Evolutionary conservation across 2,113 vertebrate species (phyloP), one percentile per base, ranked within the genome.

Genomic region (Equus quagga): DNA sequence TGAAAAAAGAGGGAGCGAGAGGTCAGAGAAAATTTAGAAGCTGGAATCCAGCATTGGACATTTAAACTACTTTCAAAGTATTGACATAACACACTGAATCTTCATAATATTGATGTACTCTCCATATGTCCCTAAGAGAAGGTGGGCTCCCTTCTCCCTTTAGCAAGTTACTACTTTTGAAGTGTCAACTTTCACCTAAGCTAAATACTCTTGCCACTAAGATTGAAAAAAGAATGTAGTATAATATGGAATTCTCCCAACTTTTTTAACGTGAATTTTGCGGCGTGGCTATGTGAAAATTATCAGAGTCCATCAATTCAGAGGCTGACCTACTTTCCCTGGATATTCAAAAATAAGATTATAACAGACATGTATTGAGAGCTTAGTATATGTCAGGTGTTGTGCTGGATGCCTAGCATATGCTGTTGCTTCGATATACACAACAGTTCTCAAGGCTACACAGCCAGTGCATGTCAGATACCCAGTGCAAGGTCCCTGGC

Each of bases 401-500:
- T 67, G 18, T 89, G 31, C 36, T 36, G 64, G 76, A 82, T 17
- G 7, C 54, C 19, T 31, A 6, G 5, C 14, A 18, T 2, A 1
- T 8, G n/a, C 26, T 19, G 6, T 19, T 56, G 33, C 28, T 65
- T 44, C 72, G 24, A 2, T 21, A 9, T 49, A 1, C 3, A 62
- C 17, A 49, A 4, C 8, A 15, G 44, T 21, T 69, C 36, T 36
- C 31, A 28, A n/a, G 60, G 10, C 31, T 33, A 1, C 54, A 18
- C 11, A 12, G 49, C 15, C 13, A 9, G 31, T 36, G 23, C 3
- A 1, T 0, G 4, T 46, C 49, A 13, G 0, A 44, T 13, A 8
- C 26, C 36, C 56, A 17, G 0, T 13, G 6, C 31, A 24, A 62
- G 36, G 51, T 19, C 14, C 13, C 73, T 41, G 18, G 11, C 65